Evolutionary conservation across 2,113 vertebrate genomes (phyloP).

Genomic region (Hepsetus odoe): DNA sequence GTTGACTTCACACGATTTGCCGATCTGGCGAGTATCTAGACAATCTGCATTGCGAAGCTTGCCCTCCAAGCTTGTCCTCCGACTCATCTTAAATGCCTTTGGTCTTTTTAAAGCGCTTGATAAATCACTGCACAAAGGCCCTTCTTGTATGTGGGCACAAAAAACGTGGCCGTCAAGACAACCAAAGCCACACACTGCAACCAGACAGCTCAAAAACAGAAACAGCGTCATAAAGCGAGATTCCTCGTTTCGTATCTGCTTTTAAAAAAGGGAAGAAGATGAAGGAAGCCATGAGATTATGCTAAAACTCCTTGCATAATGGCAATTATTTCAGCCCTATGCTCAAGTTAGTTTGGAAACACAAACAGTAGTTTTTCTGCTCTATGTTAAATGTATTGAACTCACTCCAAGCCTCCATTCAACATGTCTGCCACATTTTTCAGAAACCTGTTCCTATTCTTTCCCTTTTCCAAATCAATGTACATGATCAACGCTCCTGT

Average conservation of each 20-base stretch:
- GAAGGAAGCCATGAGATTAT: not conserved
- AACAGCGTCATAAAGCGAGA: not conserved
- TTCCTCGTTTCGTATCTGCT: not conserved
- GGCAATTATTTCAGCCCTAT: too few species aligned
- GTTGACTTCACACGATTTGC: not conserved
- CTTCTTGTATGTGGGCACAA: conserved; percentile 8
- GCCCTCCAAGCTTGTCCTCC: not conserved
- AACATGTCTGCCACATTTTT: too few species aligned
- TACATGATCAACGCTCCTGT: too few species aligned
- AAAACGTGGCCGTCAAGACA: conserved; percentile 6
- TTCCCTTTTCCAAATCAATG: too few species aligned
- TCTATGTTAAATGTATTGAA: too few species aligned
- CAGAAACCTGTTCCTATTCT: too few species aligned
- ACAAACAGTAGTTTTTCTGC: too few species aligned
- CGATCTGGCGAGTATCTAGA: not conserved
- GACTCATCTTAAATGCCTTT: not conserved
- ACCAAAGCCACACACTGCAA: not conserved
- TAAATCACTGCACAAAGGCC: conserved; percentile 18
- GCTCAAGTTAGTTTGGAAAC: too few species aligned
- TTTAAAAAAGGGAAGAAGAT: not conserved
- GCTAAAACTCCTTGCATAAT: too few species aligned
- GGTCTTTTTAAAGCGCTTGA: not conserved
- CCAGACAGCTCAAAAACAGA: not conserved
- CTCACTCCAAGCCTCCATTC: too few species aligned
- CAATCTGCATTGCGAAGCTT: conserved; percentile 9